Base-by-base conservation (phyloP, 1,140 invertebrate genomes). In the Gryllus bimaculatus region DNA sequence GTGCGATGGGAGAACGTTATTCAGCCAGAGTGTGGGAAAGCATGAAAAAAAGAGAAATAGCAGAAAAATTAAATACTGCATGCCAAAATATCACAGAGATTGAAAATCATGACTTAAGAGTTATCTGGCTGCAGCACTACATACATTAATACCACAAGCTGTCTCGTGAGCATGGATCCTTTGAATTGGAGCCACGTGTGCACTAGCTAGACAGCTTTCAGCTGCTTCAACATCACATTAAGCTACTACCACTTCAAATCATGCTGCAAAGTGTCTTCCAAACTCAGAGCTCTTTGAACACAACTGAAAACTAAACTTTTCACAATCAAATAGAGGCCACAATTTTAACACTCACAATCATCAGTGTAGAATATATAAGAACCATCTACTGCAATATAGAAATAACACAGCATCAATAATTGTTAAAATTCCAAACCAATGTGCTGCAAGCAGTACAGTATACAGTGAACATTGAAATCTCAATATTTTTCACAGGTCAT, bases 31-130 rank as follows among this genome's bases (percentile, higher is more conserved):
- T 76, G 80, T 26, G 73, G 75, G 81, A 73, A 76, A 78, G 78
- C 78, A 78, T 79, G 81, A 73, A 78, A 81, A 76, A 66, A 80
- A 81, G 81, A 79, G 78, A 79, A 80, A 78, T 78, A 73, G 79
- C 79, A 78, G 75, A 80, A 78, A 78, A 78, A 78, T 80, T 74
- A 78, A 77, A 79, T 76, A 75, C 79, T 79, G 79, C 77, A 78
- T 78, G 77, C 77, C 49, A 39, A 78, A 66, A 66, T 66, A 66
- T 66, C 54, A 66, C 54, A 66, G 54, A 66, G 54, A 13, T 66
- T 66, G 54, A 66, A 66, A 66, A 66, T 66, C 54, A 66, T 66
- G 54, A 66, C 54, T 66, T 66, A 54, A 66, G 54, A 66, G 54
- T 66, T 66, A 66, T 3, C 54, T 66, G 54, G 54, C 54, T 66